A percentile compares a stretch with the other conserved stretches of the same genome.
Evolutionary conservation across 2,797 vertebrate genomes (phyloP).

Genomic region (Artibeus lituratus): DNA sequence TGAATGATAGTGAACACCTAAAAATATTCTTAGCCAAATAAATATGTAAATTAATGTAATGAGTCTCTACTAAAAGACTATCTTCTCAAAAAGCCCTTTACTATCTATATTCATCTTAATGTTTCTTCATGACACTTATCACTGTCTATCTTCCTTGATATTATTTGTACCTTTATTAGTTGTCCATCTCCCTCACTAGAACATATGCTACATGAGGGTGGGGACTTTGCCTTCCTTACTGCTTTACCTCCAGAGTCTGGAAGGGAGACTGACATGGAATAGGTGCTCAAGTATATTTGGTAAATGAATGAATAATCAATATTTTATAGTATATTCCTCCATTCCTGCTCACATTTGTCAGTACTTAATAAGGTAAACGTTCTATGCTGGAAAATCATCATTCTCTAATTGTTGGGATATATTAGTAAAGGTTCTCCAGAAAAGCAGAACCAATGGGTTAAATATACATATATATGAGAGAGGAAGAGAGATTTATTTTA

Average conservation of each 20-base stretch:
- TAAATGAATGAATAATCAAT: not conserved
- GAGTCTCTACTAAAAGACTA: not conserved
- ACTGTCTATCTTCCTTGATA: not conserved
- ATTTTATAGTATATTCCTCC: conserved; percentile 11
- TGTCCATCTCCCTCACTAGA: not conserved
- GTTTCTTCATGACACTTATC: not conserved
- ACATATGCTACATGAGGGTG: not conserved
- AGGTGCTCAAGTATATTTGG: not conserved
- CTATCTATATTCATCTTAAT: not conserved
- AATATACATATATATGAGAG: not conserved
- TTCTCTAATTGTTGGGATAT: not conserved
- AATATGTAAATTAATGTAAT: not conserved
- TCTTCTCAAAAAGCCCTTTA: not conserved
- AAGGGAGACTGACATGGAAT: not conserved
- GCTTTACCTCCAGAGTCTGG: not conserved
- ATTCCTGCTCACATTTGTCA: not conserved
- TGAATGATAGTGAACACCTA: not conserved
- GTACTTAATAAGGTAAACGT: not conserved
- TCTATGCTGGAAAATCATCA: not conserved
- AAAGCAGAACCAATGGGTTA: not conserved
- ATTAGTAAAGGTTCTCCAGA: not conserved
- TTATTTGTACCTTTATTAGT: not conserved
- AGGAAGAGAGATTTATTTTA: not conserved
- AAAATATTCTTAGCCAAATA: not conserved
- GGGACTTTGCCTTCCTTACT: not conserved